Evolutionary conservation across 2,797 vertebrate species (phyloP), one percentile per base, ranked within the genome.

Genomic region (Anguilla obscura): DNA sequence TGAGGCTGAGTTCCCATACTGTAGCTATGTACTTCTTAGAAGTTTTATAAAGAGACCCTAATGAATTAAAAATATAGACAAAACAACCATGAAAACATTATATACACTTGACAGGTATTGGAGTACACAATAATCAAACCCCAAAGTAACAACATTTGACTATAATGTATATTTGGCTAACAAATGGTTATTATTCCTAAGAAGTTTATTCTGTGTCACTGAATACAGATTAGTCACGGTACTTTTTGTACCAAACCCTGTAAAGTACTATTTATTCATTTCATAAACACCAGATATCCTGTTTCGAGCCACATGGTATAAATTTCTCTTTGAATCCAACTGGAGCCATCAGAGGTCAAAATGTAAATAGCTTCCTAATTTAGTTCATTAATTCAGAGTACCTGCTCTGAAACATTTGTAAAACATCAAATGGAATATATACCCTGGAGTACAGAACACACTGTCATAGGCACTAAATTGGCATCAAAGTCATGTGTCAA

Each of bases 341-440:
- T 33, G 79, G 3, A n/a, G 56, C 85, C 79, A 83, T 88, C 45
- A 30, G 24, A 79, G 30, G 85, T 86, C n/a, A 85, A 74, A 84
- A 66, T 18, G 85, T 16, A 82, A 90, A 40, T 40, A 54, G 45
- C 9, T 69, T 50, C 56, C 3, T 60, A 86, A 27, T 87, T 86
- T 58, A 89, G 80, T 90, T 93, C 94, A 88, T 85, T 58, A 89
- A 84, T 90, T 93, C 95, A 95, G 95, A 96, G 95, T 88, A 92
- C 94, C 95, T 86, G 95, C 95, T 96, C 95, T 92, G 93, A 90
- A 58, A 60, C 2, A 87, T 86, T 69, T 54, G 58, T 27, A 27
- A 52, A 24, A 88, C 80, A 86, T 50, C 86, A 85, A 79, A 87
- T 48, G 30, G 84, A 82, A 63, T 30, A 27, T 58, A 45, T 86